Base-by-base conservation (phyloP, 2,888 invertebrate genomes). In the Yponomeuta malinellus region DNA sequence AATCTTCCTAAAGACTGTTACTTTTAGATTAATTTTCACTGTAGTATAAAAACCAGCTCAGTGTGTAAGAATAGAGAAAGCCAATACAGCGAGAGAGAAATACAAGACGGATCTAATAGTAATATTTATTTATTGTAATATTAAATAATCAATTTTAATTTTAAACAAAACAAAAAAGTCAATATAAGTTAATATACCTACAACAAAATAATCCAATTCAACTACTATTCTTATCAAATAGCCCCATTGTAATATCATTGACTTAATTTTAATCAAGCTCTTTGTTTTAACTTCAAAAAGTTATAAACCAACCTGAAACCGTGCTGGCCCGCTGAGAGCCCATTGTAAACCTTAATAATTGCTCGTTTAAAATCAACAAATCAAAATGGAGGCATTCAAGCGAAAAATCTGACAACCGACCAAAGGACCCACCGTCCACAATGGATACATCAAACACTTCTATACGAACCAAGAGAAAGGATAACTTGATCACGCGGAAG, bases 1-100 rank as follows among this genome's bases (percentile, higher is more conserved):
- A 88, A 89, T 88, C 89, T 85, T 85, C 85, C 89, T 85, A 77
- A 91, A 91, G 92, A 92, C 91, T 92, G 91, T 89, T 85, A 83
- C 79, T 78, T 80, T 83, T 83, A 82, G 76, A 79, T 78, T 82
- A 79, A 81, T 80, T 81, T 81, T 82, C 80, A 78, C 78, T 76
- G 79, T 86, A 83, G 83, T 78, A 78, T 82, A 83, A 80, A 81
- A 59, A 59, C 78, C 79, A 77, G 77, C 79, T 78, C 72, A 78
- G 81, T 77, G 76, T 73, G 78, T 63, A 79, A 74, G 79, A 78
- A 78, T 73, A 78, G 77, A 85, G 85, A 81, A 90, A 89, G 90
- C 86, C 86, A 90, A 90, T 78, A 77, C 77, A 81, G 79, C 74
- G 90, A 91, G 91, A 91, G 91, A 92, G 91, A 92, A 88, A 79